Evolutionary conservation across 1,140 invertebrate genomes (phyloP), one percentile per base, ranked within the genome.

Genomic region (Drosophila sulfurigaster): DNA sequence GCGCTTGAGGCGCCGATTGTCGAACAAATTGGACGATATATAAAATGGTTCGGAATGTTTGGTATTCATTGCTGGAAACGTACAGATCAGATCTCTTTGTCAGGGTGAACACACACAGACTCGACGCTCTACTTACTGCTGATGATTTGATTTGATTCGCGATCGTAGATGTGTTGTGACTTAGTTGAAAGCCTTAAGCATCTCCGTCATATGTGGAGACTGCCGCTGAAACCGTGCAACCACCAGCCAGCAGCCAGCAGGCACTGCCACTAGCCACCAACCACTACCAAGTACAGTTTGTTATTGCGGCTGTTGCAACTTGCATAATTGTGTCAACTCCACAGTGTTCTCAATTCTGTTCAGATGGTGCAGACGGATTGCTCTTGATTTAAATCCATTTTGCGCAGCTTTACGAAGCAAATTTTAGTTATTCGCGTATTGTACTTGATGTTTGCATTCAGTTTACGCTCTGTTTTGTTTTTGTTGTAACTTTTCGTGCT

Each of bases 21-120:
- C 81, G 43, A 92, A 92, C 52, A 91, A 65, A 49, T 64, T 70
- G 8, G 81, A 63, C 38, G 90, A 91, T 54, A 92, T 87, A 60
- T 87, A 86, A 68, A 92, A 91, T 67, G 83, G 83, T 76, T 82
- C 81, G 91, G 91, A 92, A 92, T 92, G 91, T 91, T 82, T 88
- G 49, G 83, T 82, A 75, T 67, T 89, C 85, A 89, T 88, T 62
- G 63, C 81, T 78, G 58, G 8, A 48, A 68, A 51, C 15, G 10
- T 6, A 46, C 20, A 41, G n/a, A 71, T 1, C 0, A 11, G 1
- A 45, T 11, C 5, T 45, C 1, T n/a, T 16, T 49, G 5, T 38
- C 7, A 54, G 30, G 5, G 30, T 7, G 30, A 20, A 0, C 20
- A 20, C 20, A 20, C 20, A 20, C 20, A 20, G 20, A 20, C 20